These are phyloP conservation scores for Noturus placidus DNA, from an alignment of 2,113 vertebrate genomes.

Conservation along the genomic window DNA sequence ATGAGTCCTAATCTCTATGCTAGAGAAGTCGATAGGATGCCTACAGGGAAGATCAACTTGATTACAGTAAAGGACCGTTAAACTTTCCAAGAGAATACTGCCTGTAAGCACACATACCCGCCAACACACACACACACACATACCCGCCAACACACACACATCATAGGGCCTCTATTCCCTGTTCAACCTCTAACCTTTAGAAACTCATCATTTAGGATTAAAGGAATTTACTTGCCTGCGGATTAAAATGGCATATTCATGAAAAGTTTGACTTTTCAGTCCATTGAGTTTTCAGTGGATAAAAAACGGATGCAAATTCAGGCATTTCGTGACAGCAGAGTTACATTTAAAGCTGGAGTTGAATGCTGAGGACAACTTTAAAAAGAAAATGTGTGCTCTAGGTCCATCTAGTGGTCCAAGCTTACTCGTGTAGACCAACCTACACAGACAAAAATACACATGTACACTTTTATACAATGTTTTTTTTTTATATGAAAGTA, in stretches of 20 bases:
- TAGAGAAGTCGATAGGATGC: constrained; percentile 41
- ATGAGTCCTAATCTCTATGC: constrained; percentile 50
- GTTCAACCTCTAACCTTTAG: constrained; percentile 43
- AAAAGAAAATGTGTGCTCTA: constrained; percentile 16
- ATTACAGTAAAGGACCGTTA: constrained; percentile 53
- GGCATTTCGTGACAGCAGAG: neutral
- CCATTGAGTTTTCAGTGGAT: constrained; percentile 39
- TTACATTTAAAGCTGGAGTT: neutral
- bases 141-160: neutral
- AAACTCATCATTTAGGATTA: constrained; percentile 48
- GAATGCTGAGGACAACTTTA: constrained; percentile 7
- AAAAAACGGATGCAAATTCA: constrained; percentile 48
- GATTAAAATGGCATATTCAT: constrained; percentile 50
- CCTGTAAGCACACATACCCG: constrained; percentile 18
- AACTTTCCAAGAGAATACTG: constrained; percentile 37
- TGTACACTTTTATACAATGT: neutral
- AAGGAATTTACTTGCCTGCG: constrained; percentile 36
- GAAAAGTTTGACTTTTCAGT: constrained; percentile 47
- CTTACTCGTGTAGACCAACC: neutral
- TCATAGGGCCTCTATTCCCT: constrained; percentile 31
- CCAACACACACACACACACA: neutral
- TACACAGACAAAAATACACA: neutral
- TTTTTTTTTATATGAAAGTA: neutral
- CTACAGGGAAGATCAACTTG: constrained; percentile 50
- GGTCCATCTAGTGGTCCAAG: constrained; percentile 49